These are phyloP conservation scores for Lypha dubia DNA, from an alignment of 2,888 invertebrate genomes.

Conservation along the genomic window DNA sequence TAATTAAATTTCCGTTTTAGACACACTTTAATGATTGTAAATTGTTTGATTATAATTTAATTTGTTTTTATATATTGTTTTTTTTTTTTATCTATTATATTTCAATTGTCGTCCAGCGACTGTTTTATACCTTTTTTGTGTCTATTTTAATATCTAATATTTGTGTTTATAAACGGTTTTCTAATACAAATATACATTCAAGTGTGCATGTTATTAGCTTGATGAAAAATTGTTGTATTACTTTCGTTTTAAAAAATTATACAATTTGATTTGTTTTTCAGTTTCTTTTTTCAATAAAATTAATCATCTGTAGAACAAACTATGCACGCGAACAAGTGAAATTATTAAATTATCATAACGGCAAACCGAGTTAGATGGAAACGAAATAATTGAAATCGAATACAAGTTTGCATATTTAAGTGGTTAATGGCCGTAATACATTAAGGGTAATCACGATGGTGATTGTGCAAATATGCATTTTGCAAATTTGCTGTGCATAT, in stretches of 20 bases:
- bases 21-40: background rate
- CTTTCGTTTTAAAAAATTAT: background rate
- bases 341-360: background rate
- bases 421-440: no score
- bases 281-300: constrained; percentile 9
- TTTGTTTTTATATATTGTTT: background rate
- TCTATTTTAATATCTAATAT: constrained; percentile 6
- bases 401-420: background rate
- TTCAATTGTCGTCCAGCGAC: constrained; percentile 65
- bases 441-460: no score
- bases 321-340: constrained; percentile 1
- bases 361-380: no score
- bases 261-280: constrained; percentile 3
- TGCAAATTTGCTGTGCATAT: no score
- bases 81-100: constrained; percentile 10
- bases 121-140: constrained; percentile 36
- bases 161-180: constrained; percentile 39
- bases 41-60: background rate
- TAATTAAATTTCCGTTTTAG: constrained; percentile 20
- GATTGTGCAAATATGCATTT: no score
- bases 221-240: constrained; percentile 11
- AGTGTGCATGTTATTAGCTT: constrained; percentile 43
- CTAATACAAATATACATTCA: constrained; percentile 43
- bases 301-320: background rate
- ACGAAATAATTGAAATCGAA: background rate